Percentiles rank a stretch among this genome's conserved stretches.
Evolutionary conservation across 1,140 invertebrate genomes (phyloP).

Genomic region (Platorchestia sp.): DNA sequence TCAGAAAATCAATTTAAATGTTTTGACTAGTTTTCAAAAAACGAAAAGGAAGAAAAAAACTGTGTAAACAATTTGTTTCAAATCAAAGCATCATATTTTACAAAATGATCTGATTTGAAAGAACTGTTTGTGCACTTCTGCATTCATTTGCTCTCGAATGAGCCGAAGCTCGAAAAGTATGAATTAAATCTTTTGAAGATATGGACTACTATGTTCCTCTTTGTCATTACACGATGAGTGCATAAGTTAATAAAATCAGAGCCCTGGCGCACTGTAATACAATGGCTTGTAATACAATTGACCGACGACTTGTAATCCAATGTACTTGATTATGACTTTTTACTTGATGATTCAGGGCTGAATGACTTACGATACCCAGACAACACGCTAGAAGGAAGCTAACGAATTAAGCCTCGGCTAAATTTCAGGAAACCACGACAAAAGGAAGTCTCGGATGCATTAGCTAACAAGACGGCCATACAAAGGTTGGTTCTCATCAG

Average conservation of each 20-base stretch:
- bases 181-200: background rate
- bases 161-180: background rate
- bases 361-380: background rate
- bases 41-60: no score
- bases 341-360: background rate
- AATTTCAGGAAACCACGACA: background rate
- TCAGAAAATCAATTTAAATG: background rate
- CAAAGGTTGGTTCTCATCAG: slow-evolving; percentile 10
- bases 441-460: background rate
- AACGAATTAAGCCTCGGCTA: background rate
- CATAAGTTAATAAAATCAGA: background rate
- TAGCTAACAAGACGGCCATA: slow-evolving; percentile 3
- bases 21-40: background rate
- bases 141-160: no score
- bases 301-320: background rate
- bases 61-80: no score
- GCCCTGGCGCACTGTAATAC: background rate
- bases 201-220: background rate
- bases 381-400: background rate
- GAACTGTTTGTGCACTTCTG: no score
- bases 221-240: background rate
- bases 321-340: background rate
- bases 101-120: no score
- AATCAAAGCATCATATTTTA: no score
- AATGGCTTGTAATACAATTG: background rate